These are phyloP conservation scores for Ovis aries DNA, from an alignment of 2,113 vertebrate species.

Conservation along the genomic window DNA sequence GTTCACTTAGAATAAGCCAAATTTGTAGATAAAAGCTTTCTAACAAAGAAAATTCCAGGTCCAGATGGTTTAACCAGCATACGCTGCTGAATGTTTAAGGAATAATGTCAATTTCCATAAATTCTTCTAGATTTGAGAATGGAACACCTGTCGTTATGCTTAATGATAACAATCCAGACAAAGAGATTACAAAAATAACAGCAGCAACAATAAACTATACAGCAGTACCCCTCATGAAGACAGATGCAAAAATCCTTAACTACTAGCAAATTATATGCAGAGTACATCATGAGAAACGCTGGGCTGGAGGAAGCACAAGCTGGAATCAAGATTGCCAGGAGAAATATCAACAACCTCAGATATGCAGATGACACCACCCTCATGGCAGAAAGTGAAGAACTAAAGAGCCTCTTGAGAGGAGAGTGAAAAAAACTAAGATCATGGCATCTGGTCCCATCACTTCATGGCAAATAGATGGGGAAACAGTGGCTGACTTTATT, in stretches of 20 bases:
- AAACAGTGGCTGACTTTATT: too few relatives aligned
- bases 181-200: background rate
- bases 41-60: conserved; percentile 10
- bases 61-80: background rate
- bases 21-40: background rate
- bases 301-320: background rate
- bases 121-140: background rate
- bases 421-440: too few relatives aligned
- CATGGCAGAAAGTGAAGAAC: too few relatives aligned
- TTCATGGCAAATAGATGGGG: too few relatives aligned
- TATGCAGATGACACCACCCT: too few relatives aligned
- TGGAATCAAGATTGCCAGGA: background rate
- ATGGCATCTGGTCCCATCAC: too few relatives aligned
- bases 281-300: background rate
- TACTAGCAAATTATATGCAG: background rate
- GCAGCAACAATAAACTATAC: background rate
- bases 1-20: conserved; percentile 29
- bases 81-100: background rate
- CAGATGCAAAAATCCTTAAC: background rate
- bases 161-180: background rate
- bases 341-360: too few relatives aligned
- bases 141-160: background rate
- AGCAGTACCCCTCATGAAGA: background rate
- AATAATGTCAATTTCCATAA: background rate
- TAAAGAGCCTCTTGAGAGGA: too few relatives aligned